Conservation (phyloP, 2,113 vertebrate genomes). For the Zosterops borbonicus region DNA sequence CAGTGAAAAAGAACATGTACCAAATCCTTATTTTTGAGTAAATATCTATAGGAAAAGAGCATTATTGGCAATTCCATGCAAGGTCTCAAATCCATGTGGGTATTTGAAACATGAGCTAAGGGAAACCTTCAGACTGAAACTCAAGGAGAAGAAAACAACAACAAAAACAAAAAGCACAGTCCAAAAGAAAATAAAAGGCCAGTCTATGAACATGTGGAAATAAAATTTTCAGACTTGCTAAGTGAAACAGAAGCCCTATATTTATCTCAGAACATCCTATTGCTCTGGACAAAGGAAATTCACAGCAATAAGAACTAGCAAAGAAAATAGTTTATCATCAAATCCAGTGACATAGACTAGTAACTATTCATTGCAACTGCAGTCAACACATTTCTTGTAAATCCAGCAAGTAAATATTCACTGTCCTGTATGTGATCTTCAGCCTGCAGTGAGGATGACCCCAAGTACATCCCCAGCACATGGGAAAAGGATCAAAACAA, state of each 20-base stretch:
- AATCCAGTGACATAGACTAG: not conserved
- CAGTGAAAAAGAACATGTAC: not conserved
- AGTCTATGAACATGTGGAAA: not conserved
- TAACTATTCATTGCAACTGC: not conserved
- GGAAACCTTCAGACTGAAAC: not conserved
- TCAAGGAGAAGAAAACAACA: not conserved
- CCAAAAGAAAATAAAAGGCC: not conserved
- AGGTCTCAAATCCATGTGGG: not conserved
- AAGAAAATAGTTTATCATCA: not conserved
- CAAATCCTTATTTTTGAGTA: not conserved
- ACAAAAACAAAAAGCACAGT: not conserved
- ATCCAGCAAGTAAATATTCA: not conserved
- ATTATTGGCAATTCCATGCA: not conserved
- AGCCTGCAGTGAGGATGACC: constrained; percentile 46
- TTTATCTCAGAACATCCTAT: not conserved
- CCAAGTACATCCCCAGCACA: constrained; percentile 21
- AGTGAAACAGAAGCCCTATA: not conserved
- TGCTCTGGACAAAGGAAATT: not conserved
- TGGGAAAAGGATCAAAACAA: constrained; percentile 64
- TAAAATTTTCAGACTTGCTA: not conserved
- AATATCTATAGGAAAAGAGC: not conserved
- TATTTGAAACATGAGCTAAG: not conserved
- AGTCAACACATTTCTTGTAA: constrained; percentile 4
- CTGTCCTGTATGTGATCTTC: constrained; percentile 13
- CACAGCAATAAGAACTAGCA: not conserved